Evolutionary conservation across 2,888 invertebrate species (phyloP), one percentile per base, ranked within the genome.

Genomic region (Epinotia nisella): DNA sequence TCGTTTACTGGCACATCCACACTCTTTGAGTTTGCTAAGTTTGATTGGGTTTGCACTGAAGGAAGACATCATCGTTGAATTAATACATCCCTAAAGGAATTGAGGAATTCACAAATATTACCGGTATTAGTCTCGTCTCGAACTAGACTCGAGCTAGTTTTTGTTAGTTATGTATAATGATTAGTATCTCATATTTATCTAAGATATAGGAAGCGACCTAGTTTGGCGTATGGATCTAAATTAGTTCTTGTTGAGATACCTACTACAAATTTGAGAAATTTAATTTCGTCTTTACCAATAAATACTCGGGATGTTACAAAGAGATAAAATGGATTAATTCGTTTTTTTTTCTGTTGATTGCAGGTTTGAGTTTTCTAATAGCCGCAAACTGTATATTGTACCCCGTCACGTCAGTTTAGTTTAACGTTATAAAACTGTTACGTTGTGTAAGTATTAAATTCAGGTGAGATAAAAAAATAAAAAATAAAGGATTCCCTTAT

Each of bases 1-100:
- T 90, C 91, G 91, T 90, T 91, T 90, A 91, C 88, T 87, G 83
- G 85, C 86, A 89, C 87, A 87, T 85, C 85, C 84, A 83, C 87
- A 85, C 83, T 90, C 87, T 90, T 90, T 88, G 90, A 92, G 88
- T 92, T 92, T 90, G 90, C 87, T 78, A 83, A 90, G 86, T 90
- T 90, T 92, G 90, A 92, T 92, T 92, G 88, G 86, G 87, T 92
- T 92, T 91, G 87, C 89, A 85, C 84, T 88, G 88, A 87, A 86
- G 79, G 82, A 77, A 80, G 85, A 85, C 87, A 88, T 87, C 87
- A 89, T 84, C 83, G 76, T 78, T 74, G 83, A 84, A 85, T 87
- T 85, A 85, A 88, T 86, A 88, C 83, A 85, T 84, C 56, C 21
- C 41, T 24, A 56, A 1, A 41, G n/a, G 11, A 39, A 24, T 55